A percentile compares a stretch with the other conserved stretches of the same genome.
phyloP scores from a whole-genome alignment of 2,888 invertebrate species.

The Rotaria sp. region DNA sequence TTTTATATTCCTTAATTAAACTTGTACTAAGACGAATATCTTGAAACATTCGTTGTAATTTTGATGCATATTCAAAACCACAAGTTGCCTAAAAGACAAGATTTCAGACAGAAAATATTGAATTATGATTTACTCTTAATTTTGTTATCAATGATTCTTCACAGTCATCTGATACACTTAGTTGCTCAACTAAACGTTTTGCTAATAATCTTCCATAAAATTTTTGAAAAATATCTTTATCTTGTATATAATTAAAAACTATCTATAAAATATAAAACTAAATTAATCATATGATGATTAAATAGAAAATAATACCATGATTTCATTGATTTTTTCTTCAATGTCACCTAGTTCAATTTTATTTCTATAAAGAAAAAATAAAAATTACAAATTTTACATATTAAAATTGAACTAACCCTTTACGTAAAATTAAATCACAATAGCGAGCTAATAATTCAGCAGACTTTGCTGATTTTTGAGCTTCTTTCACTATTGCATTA shows the following conservation, averaged over 20 bases:
- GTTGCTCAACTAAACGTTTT: constrained; percentile 88
- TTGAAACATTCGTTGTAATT: constrained; percentile 96
- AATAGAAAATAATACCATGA: constrained; percentile 67
- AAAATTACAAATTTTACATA: neutral
- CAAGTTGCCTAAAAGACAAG: constrained; percentile 63
- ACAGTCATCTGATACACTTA: constrained; percentile 96
- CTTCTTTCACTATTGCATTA: constrained; percentile 84
- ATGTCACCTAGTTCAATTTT: constrained; percentile 96
- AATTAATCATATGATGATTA: neutral
- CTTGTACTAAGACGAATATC: constrained; percentile 97
- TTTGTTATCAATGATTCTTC: constrained; percentile 99
- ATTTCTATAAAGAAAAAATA: constrained; percentile 71
- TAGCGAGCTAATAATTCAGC: constrained; percentile 95
- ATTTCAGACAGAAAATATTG: neutral
- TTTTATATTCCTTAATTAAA: constrained; percentile 78
- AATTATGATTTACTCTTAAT: constrained; percentile 63
- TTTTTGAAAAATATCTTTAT: constrained; percentile 99
- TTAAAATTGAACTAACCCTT: constrained; percentile 53
- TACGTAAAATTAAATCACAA: constrained; percentile 90
- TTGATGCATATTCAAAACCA: constrained; percentile 97
- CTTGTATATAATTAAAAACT: constrained; percentile 97
- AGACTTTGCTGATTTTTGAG: constrained; percentile 71
- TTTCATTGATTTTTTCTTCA: constrained; percentile 95
- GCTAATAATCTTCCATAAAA: constrained; percentile 99
- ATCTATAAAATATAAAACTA: neutral